phyloP scores from a whole-genome alignment of 2,797 vertebrate species.

The Phoxinus dragarum region DNA sequence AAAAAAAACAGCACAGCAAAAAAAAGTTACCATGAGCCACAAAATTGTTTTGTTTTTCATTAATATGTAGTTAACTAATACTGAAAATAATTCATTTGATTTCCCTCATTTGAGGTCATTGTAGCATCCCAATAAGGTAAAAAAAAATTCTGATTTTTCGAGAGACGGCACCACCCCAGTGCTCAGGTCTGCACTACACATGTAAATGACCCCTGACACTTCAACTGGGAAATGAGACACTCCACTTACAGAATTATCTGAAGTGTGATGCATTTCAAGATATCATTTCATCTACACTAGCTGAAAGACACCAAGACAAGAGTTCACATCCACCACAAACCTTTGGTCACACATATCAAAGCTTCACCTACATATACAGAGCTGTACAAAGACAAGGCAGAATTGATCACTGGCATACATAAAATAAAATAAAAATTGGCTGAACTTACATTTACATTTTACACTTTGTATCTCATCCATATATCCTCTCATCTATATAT shows the following conservation, averaged over 20 bases:
- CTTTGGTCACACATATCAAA: slow-evolving; percentile 52
- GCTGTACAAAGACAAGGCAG: slow-evolving; percentile 1
- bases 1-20: not conserved
- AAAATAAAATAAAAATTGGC: not conserved
- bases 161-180: slow-evolving; percentile 58
- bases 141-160: slow-evolving; percentile 52
- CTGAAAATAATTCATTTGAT: not conserved
- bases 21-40: not conserved
- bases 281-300: slow-evolving; percentile 73
- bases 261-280: slow-evolving; percentile 73
- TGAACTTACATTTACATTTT: not conserved
- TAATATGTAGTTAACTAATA: not conserved
- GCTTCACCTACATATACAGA: slow-evolving; percentile 7
- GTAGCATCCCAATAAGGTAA: slow-evolving; percentile 6
- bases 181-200: slow-evolving; percentile 72
- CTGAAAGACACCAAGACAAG: slow-evolving; percentile 70
- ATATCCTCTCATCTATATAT: not conserved
- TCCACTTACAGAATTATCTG: slow-evolving; percentile 78
- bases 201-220: slow-evolving; percentile 77
- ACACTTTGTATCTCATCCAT: not conserved
- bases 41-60: not conserved
- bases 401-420: not conserved
- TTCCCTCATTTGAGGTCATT: not conserved
- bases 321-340: slow-evolving; percentile 71
- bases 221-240: slow-evolving; percentile 80